Conservation (phyloP, 2,797 vertebrate genomes). For the Rhabdophis nuchalis region DNA sequence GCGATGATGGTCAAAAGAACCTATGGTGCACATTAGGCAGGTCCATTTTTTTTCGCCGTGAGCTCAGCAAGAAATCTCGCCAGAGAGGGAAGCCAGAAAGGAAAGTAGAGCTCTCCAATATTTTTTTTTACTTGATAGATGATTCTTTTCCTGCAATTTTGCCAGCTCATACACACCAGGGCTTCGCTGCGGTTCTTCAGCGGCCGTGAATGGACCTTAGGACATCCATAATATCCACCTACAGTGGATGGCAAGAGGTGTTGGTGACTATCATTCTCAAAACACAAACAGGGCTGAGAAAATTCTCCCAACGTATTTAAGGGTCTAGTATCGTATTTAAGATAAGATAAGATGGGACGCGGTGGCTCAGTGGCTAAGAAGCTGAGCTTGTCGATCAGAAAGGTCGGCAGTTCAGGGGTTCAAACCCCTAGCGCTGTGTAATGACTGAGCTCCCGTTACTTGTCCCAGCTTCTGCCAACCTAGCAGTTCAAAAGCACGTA, state of each 20-base stretch:
- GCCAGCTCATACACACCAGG: neutral
- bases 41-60: neutral
- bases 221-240: neutral
- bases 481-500: no score
- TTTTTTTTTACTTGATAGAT: neutral
- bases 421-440: no score
- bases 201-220: neutral
- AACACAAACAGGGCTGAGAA: neutral
- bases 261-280: neutral
- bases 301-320: neutral
- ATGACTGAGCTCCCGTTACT: no score
- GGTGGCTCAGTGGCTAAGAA: no score
- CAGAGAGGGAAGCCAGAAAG: neutral
- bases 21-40: neutral
- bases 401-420: no score
- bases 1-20: neutral
- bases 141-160: neutral
- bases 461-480: no score
- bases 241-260: neutral
- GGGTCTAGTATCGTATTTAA: neutral
- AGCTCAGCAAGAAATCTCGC: neutral
- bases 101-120: neutral
- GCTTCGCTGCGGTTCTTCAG: neutral
- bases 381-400: no score
- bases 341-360: no score